These are phyloP conservation scores for Calameuta filiformis DNA, from an alignment of 2,888 invertebrate genomes.

Conservation along the genomic window DNA sequence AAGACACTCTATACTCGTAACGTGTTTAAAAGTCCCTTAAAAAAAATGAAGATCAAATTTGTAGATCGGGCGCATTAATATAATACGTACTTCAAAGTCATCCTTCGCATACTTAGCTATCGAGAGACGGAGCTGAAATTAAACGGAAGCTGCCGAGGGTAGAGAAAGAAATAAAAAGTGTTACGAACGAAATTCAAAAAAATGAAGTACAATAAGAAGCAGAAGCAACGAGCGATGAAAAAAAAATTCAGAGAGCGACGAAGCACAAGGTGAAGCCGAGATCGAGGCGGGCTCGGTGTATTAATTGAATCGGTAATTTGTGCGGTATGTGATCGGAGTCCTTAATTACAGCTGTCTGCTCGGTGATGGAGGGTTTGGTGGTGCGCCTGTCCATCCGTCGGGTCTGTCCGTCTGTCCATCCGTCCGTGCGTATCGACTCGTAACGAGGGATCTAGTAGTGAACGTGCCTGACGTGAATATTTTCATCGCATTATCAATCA, in stretches of 20 bases:
- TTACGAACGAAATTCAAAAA: not conserved
- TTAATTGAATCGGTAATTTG: conserved; percentile 25
- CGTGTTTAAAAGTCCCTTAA: not conserved
- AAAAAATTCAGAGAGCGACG: not conserved
- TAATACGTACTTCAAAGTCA: not conserved
- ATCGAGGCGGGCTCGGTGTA: conserved; percentile 1
- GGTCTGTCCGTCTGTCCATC: conserved; percentile 2
- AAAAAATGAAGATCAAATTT: not conserved
- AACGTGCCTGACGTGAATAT: conserved; percentile 15
- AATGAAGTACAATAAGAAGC: not conserved
- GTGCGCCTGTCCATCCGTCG: conserved; percentile 1
- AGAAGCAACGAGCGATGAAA: conserved; percentile 5
- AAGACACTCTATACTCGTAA: not conserved
- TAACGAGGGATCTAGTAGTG: conserved; percentile 7
- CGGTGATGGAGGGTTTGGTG: conserved; percentile 15
- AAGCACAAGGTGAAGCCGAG: not conserved
- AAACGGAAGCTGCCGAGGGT: conserved; percentile 1
- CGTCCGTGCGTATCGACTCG: conserved; percentile 1
- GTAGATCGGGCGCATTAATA: not conserved
- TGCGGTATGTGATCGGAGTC: conserved; percentile 21
- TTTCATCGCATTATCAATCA: conserved; percentile 25
- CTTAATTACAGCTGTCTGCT: conserved; percentile 24
- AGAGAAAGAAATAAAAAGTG: not conserved
- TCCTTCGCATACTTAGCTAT: not conserved
- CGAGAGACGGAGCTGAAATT: not conserved